Conservation (phyloP, 2,113 vertebrate genomes). For the Pseudorhombus dupliciocellatus region DNA sequence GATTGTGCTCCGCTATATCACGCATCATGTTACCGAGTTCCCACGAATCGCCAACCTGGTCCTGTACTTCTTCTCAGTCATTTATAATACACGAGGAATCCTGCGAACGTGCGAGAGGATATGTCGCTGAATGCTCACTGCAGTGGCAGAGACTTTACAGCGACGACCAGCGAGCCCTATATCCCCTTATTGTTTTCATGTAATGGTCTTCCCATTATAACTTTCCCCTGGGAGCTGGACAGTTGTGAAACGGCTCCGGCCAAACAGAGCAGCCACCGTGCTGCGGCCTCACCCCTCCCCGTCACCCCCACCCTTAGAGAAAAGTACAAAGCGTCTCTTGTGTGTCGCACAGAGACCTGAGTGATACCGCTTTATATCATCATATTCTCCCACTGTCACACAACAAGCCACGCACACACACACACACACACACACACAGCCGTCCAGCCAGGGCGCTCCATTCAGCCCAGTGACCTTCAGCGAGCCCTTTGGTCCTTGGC, state of each 20-base stretch:
- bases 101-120: constrained; percentile 13
- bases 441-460: constrained; percentile 41
- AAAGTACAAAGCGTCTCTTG: constrained; percentile 79
- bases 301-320: constrained; percentile 53
- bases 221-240: constrained; percentile 50
- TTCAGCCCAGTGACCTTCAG: constrained; percentile 79
- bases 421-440: constrained; percentile 21
- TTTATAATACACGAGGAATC: neutral
- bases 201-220: constrained; percentile 52
- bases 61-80: neutral
- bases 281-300: constrained; percentile 13
- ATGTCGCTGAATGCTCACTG: neutral
- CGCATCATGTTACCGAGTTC: constrained; percentile 45
- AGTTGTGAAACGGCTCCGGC: constrained; percentile 51
- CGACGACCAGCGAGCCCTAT: constrained; percentile 20
- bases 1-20: constrained; percentile 61
- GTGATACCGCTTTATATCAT: constrained; percentile 75
- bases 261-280: constrained; percentile 37
- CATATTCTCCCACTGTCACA: constrained; percentile 72
- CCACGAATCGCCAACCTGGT: constrained; percentile 29
- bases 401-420: constrained; percentile 36
- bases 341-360: constrained; percentile 77
- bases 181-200: constrained; percentile 58
- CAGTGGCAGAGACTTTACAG: neutral
- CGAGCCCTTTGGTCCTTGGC: constrained; percentile 67